Evolutionary conservation across 2,888 invertebrate genomes (phyloP).

Genomic region (Melieria picta): DNA sequence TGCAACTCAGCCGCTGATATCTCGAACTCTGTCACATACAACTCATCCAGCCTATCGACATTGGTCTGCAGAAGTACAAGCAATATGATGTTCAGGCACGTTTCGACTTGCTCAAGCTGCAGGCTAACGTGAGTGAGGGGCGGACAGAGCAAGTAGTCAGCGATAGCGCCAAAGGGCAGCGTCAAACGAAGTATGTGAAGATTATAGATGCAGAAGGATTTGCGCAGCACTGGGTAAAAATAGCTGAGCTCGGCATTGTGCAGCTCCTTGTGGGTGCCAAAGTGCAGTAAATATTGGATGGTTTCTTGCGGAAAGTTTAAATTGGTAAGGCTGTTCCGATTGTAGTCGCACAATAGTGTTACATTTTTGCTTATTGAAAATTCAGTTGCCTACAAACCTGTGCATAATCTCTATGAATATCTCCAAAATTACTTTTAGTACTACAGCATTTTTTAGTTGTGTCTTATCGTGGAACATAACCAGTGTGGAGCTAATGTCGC

Average conservation of each 20-base stretch:
- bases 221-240: slow-evolving; percentile 52
- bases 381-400: slow-evolving; percentile 43
- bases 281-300: slow-evolving; percentile 48
- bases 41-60: slow-evolving; percentile 8
- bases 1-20: slow-evolving; percentile 45
- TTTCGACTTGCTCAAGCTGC: slow-evolving; percentile 50
- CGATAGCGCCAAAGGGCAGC: slow-evolving; percentile 42
- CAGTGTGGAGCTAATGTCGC: slow-evolving; percentile 49
- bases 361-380: slow-evolving; percentile 1
- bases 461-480: slow-evolving; percentile 47
- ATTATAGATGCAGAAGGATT: slow-evolving; percentile 52
- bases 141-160: slow-evolving; percentile 46
- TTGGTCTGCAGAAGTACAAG: slow-evolving; percentile 37
- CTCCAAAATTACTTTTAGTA: slow-evolving; percentile 51
- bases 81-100: slow-evolving; percentile 56
- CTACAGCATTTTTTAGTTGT: slow-evolving; percentile 49
- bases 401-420: slow-evolving; percentile 51
- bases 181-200: slow-evolving; percentile 55
- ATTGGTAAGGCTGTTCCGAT: slow-evolving; percentile 41
- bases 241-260: slow-evolving; percentile 45
- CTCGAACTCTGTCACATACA: slow-evolving; percentile 48
- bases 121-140: slow-evolving; percentile 43
- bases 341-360: too few species aligned
- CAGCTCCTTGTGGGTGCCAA: slow-evolving; percentile 45
- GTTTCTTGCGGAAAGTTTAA: slow-evolving; percentile 44